Evolutionary conservation across 2,797 vertebrate genomes (phyloP).

Genomic region (Rousettus madagascariensis): DNA sequence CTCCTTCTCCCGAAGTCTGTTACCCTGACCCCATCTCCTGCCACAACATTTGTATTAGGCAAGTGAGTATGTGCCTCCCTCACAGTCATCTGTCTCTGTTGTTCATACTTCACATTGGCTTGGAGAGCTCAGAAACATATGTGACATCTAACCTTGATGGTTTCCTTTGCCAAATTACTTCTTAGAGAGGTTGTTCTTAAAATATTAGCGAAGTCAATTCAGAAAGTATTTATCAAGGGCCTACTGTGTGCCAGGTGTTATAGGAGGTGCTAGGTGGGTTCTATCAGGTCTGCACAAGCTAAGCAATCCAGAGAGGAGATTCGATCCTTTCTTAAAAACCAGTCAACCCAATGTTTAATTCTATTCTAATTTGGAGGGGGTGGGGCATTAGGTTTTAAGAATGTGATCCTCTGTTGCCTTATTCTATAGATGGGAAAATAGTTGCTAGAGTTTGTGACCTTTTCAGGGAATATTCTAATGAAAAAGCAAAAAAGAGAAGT

Average conservation of each 20-base stretch:
- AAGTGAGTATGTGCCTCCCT: rapidly evolving
- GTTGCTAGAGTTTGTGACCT: not conserved
- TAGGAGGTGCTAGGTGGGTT: rapidly evolving
- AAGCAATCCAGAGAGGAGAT: not conserved
- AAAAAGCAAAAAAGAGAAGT: not conserved
- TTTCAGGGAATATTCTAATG: not conserved
- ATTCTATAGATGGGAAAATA: not conserved
- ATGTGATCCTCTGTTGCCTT: not conserved
- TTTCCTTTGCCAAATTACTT: not conserved
- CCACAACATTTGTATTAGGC: rapidly evolving
- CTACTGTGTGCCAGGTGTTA: not conserved
- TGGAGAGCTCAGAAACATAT: not conserved
- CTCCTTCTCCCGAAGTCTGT: not conserved
- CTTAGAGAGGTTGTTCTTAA: not conserved
- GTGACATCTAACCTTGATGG: not conserved
- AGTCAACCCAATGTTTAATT: not conserved
- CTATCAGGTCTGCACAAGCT: not conserved
- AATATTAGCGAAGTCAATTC: not conserved
- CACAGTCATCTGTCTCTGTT: not conserved
- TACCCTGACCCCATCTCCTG: not conserved
- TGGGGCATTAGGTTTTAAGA: not conserved
- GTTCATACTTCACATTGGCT: not conserved
- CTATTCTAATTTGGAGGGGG: not conserved
- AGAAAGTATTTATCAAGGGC: not conserved
- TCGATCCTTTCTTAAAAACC: not conserved